phyloP scores from a whole-genome alignment of 2,888 invertebrate species.

The Pandemis corylana region DNA sequence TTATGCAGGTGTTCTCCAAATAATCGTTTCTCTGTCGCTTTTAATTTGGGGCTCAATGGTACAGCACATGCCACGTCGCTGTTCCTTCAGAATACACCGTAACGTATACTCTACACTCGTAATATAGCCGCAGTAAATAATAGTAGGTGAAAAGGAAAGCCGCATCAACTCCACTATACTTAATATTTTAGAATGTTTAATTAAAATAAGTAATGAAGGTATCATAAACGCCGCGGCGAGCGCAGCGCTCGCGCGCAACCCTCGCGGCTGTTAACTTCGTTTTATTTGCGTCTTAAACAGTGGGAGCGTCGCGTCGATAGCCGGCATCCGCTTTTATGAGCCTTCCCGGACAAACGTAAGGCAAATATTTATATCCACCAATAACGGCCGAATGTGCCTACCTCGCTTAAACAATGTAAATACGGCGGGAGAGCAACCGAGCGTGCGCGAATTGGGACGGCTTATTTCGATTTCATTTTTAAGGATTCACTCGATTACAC shows the following conservation, averaged over 20 bases:
- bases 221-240: background rate
- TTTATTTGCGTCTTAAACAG: conserved; percentile 33
- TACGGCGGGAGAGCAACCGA: background rate
- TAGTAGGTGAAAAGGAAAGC: too few relatives aligned
- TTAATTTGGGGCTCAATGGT: background rate
- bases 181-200: background rate
- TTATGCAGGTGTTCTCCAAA: background rate
- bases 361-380: conserved; percentile 33
- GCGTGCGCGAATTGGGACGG: background rate
- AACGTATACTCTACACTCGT: too few relatives aligned
- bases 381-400: conserved; percentile 14
- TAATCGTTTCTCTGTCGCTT: background rate
- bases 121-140: too few relatives aligned
- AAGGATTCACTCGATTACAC: conserved; percentile 11
- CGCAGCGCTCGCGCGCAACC: conserved; percentile 5
- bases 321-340: conserved; percentile 35
- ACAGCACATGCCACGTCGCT: background rate
- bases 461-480: conserved; percentile 19
- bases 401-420: conserved; percentile 13
- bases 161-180: background rate
- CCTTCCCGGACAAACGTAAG: conserved; percentile 6
- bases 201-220: background rate
- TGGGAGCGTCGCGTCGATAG: conserved; percentile 20
- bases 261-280: conserved; percentile 10
- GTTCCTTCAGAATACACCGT: too few relatives aligned